Conservation (phyloP, 2,888 invertebrate species). For the Oxystoma pomonae region DNA sequence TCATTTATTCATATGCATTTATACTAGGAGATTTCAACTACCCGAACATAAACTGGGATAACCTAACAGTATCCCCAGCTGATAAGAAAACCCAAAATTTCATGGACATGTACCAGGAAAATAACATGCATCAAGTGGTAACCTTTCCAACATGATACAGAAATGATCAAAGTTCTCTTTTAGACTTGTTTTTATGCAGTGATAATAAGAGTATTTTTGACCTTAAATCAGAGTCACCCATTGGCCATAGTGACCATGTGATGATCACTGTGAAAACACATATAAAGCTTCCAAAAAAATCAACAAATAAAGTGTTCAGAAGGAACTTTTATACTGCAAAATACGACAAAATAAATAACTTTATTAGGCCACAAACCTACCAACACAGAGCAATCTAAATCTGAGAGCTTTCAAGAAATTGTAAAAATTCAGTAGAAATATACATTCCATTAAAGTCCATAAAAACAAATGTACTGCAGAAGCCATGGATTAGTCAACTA, state of each 20-base stretch:
- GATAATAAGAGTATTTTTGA: not conserved
- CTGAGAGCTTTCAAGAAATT: not conserved
- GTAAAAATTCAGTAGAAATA: not conserved
- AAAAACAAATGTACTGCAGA: too few relatives aligned
- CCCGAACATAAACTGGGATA: slow-evolving; percentile 9
- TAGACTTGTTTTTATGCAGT: slow-evolving; percentile 3
- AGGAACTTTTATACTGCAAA: not conserved
- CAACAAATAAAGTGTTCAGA: not conserved
- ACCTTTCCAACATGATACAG: slow-evolving; percentile 4
- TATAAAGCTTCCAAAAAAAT: not conserved
- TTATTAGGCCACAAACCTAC: not conserved
- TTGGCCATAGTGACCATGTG: not conserved
- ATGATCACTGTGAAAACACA: not conserved
- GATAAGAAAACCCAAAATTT: slow-evolving; percentile 4
- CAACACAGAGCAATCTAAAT: too few relatives aligned
- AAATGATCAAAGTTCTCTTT: not conserved
- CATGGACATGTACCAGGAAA: not conserved
- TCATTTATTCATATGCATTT: not conserved
- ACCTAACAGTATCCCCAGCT: not conserved
- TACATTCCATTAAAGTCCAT: not conserved
- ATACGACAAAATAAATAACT: not conserved
- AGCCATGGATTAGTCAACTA: not conserved
- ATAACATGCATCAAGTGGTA: slow-evolving; percentile 1
- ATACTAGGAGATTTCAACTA: slow-evolving; percentile 3
- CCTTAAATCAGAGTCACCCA: not conserved